Percentiles rank a stretch among this genome's conserved stretches.
These are phyloP conservation scores for Sphaerophoria rueppellii DNA, from an alignment of 2,888 invertebrate species.

Conservation along the genomic window DNA sequence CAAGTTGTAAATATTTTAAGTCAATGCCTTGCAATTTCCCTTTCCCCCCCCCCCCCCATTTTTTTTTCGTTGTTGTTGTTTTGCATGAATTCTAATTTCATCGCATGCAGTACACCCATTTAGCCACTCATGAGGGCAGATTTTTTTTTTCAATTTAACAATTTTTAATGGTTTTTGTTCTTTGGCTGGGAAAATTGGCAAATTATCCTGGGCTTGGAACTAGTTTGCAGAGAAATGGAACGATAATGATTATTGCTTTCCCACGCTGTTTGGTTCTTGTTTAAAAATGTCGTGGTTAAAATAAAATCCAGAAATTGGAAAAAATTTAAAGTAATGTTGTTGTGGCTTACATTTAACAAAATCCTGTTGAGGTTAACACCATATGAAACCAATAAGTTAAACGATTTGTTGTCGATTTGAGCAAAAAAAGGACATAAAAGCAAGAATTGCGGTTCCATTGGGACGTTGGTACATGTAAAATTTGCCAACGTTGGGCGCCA, in stretches of 20 bases:
- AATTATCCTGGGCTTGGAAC: not conserved
- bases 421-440: no score
- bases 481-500: no score
- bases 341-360: no score
- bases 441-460: no score
- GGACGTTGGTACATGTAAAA: no score
- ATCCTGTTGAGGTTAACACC: no score
- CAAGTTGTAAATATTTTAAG: slow-evolving; percentile 63
- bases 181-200: slow-evolving; percentile 13
- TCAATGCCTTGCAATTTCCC: not conserved
- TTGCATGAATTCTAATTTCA: slow-evolving; percentile 20
- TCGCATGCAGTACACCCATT: not conserved
- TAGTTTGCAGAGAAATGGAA: not conserved
- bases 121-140: not conserved
- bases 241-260: slow-evolving; percentile 2
- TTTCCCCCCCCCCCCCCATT: not conserved
- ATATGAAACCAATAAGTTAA: no score
- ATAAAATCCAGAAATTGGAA: not conserved
- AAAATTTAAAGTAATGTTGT: no score
- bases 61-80: not conserved
- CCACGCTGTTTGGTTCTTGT: not conserved
- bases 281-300: not conserved
- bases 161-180: not conserved
- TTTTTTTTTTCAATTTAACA: not conserved
- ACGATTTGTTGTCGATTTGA: no score